phyloP scores from a whole-genome alignment of 2,797 vertebrate genomes.

The Smutsia temminckii region DNA sequence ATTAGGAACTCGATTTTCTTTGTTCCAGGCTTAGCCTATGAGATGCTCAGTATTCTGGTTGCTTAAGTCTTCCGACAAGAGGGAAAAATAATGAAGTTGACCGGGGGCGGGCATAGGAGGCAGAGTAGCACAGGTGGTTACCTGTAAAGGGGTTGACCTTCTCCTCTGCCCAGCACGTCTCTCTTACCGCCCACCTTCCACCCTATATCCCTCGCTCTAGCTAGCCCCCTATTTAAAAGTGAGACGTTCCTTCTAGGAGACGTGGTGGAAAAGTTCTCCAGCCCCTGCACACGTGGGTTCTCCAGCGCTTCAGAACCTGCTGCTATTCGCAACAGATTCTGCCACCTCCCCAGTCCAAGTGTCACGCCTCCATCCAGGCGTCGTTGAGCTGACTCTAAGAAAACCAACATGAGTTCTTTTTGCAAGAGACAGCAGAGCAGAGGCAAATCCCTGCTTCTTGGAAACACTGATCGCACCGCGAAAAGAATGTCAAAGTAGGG shows the following conservation, averaged over 20 bases:
- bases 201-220: neutral
- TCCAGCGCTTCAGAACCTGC: slow-evolving; percentile 41
- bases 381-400: neutral
- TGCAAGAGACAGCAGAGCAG: neutral
- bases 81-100: slow-evolving; percentile 58
- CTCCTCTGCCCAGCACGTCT: neutral
- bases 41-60: slow-evolving; percentile 48
- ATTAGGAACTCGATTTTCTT: slow-evolving; percentile 79
- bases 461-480: neutral
- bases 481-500: neutral
- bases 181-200: neutral
- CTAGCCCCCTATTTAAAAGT: slow-evolving; percentile 2
- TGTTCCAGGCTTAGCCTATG: slow-evolving; percentile 75
- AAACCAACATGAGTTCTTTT: neutral
- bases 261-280: slow-evolving; percentile 60
- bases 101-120: neutral
- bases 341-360: slow-evolving; percentile 10
- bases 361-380: slow-evolving; percentile 52
- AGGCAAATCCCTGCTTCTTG: neutral
- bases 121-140: neutral
- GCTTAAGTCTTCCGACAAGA: slow-evolving; percentile 24
- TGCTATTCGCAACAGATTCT: slow-evolving; percentile 12
- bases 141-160: neutral
- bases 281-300: slow-evolving; percentile 63
- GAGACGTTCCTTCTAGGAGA: neutral